These are phyloP conservation scores for Leguminivora glycinivorella DNA, from an alignment of 1,140 invertebrate species.

Conservation along the genomic window DNA sequence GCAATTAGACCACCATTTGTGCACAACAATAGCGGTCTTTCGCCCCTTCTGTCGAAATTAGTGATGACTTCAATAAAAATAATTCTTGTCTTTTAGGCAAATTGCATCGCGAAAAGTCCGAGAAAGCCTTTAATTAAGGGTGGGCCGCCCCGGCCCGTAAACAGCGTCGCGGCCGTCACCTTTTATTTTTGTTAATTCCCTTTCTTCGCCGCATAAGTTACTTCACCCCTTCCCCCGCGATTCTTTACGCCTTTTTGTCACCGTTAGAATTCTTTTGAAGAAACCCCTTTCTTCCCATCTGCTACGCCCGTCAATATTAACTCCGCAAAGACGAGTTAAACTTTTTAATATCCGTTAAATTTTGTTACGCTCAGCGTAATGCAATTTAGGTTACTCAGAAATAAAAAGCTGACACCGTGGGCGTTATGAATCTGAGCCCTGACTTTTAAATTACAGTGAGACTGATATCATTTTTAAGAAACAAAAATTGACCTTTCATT, in stretches of 20 bases:
- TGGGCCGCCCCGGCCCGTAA: slow-evolving; percentile 67
- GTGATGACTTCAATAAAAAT: slow-evolving; percentile 80
- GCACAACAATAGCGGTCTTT: slow-evolving; percentile 63
- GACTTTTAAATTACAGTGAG: neutral
- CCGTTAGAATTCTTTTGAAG: slow-evolving; percentile 76
- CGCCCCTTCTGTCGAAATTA: slow-evolving; percentile 70
- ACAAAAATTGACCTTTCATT: neutral
- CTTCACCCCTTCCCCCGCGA: slow-evolving; percentile 70
- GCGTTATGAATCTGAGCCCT: neutral
- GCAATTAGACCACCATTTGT: slow-evolving; percentile 74
- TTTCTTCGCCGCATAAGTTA: slow-evolving; percentile 78
- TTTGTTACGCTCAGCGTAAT: slow-evolving; percentile 70
- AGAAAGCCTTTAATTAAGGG: slow-evolving; percentile 78
- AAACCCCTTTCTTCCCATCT: slow-evolving; percentile 76
- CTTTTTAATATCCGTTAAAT: slow-evolving; percentile 79
- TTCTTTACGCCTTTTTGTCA: slow-evolving; percentile 79
- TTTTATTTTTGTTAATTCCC: slow-evolving; percentile 80
- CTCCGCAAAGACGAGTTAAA: slow-evolving; percentile 71
- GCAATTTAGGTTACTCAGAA: slow-evolving; percentile 57
- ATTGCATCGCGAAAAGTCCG: slow-evolving; percentile 77
- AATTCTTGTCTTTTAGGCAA: slow-evolving; percentile 79
- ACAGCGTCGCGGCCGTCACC: slow-evolving; percentile 75
- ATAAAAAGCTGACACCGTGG: slow-evolving; percentile 38
- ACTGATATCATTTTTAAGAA: neutral
- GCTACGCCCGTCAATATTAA: slow-evolving; percentile 80